Evolutionary conservation across 2,888 invertebrate genomes (phyloP).

Genomic region (Morpho achilles): DNA sequence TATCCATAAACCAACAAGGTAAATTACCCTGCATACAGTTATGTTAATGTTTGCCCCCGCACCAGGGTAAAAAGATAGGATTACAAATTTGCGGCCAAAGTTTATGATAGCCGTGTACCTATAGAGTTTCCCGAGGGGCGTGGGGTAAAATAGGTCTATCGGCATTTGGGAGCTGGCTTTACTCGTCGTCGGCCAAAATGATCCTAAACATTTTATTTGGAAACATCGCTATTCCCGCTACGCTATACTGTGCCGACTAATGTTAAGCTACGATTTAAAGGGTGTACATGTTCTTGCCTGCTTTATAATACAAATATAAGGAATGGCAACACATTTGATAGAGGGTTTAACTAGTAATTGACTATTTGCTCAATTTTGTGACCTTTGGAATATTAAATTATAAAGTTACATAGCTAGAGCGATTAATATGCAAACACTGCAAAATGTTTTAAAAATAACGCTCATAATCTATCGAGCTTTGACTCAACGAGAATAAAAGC

Average conservation of each 20-base stretch:
- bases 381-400: background rate
- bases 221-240: slow-evolving; percentile 68
- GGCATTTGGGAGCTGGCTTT: slow-evolving; percentile 64
- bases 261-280: slow-evolving; percentile 68
- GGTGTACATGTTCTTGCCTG: slow-evolving; percentile 63
- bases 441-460: background rate
- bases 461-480: too few relatives aligned
- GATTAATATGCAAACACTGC: background rate
- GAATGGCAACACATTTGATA: slow-evolving; percentile 47
- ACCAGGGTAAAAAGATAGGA: slow-evolving; percentile 71
- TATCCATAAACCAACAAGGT: slow-evolving; percentile 42
- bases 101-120: slow-evolving; percentile 65
- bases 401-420: background rate
- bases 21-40: slow-evolving; percentile 68
- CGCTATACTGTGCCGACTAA: slow-evolving; percentile 66
- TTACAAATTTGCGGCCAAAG: slow-evolving; percentile 78
- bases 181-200: slow-evolving; percentile 72
- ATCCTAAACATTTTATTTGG: slow-evolving; percentile 78
- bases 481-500: too few relatives aligned
- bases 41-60: slow-evolving; percentile 72
- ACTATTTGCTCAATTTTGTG: slow-evolving; percentile 3
- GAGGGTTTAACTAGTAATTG: slow-evolving; percentile 10
- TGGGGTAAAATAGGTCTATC: slow-evolving; percentile 70
- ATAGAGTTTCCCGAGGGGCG: slow-evolving; percentile 60
- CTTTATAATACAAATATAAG: slow-evolving; percentile 61